These are phyloP conservation scores for Sternotherus odoratus DNA, from an alignment of 2,797 vertebrate species.

Conservation along the genomic window DNA sequence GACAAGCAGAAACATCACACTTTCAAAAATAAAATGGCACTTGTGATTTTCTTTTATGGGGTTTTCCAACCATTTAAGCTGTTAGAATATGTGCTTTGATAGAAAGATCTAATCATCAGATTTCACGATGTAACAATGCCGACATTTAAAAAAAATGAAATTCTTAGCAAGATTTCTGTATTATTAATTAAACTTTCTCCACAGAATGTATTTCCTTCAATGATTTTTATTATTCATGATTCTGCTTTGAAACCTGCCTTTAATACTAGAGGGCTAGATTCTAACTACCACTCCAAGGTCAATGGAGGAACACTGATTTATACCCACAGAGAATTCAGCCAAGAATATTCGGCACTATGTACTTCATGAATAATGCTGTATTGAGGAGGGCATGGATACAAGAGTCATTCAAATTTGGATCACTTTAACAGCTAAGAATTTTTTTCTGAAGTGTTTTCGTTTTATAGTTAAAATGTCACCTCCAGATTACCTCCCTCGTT, in stretches of 20 bases:
- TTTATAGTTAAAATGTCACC: constrained; percentile 72
- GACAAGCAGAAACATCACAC: not conserved
- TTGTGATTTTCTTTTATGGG: not conserved
- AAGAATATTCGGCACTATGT: constrained; percentile 44
- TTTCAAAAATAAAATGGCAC: not conserved
- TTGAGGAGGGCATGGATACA: not conserved
- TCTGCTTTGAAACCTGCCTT: not conserved
- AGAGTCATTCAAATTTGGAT: constrained; percentile 58
- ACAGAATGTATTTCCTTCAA: not conserved
- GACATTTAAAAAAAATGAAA: not conserved
- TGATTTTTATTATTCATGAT: constrained; percentile 32
- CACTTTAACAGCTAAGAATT: constrained; percentile 52
- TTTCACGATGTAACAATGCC: not conserved
- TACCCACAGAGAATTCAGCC: constrained; percentile 11
- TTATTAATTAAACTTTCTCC: constrained; percentile 22
- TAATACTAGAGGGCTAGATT: not conserved
- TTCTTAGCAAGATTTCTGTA: not conserved
- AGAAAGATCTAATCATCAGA: not conserved
- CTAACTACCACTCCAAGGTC: not conserved
- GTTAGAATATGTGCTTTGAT: not conserved
- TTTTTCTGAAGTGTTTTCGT: constrained; percentile 59
- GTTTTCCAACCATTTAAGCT: not conserved
- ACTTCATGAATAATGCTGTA: constrained; percentile 6
- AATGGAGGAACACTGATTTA: not conserved
- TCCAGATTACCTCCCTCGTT: constrained; percentile 57